A percentile compares a stretch with the other conserved stretches of the same genome.
These are phyloP conservation scores for Brassicogethes aeneus DNA, from an alignment of 2,888 invertebrate species.

Conservation along the genomic window DNA sequence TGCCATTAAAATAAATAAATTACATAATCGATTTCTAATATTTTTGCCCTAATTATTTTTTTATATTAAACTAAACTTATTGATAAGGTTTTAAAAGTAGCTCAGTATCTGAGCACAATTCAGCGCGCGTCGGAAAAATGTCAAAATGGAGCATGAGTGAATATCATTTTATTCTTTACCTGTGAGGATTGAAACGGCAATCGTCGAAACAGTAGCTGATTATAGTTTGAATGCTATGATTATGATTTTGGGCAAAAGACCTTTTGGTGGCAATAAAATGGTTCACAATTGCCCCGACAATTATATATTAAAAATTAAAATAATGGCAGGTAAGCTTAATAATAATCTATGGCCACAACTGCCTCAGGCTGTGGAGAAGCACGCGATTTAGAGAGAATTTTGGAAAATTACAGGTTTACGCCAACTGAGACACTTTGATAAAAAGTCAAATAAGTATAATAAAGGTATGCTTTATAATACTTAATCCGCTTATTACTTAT, in stretches of 20 bases:
- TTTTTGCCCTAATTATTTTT: too few species aligned
- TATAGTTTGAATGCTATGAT: too few species aligned
- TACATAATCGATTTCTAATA: too few species aligned
- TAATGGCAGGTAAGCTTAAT: neutral
- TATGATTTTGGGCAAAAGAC: neutral
- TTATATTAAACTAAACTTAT: too few species aligned
- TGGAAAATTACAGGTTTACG: conserved; percentile 14
- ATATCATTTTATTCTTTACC: too few species aligned
- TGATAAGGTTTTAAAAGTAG: too few species aligned
- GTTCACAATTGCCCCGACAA: neutral
- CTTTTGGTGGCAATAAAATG: neutral
- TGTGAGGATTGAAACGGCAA: too few species aligned
- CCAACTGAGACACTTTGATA: neutral
- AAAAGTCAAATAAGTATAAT: neutral
- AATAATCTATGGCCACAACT: neutral
- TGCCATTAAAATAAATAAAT: too few species aligned
- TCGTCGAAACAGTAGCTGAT: too few species aligned
- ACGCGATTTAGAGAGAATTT: conserved; percentile 22
- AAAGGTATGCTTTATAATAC: neutral
- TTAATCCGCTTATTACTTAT: neutral
- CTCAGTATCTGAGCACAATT: too few species aligned
- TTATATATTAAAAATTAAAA: neutral
- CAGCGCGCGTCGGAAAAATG: too few species aligned
- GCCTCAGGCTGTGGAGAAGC: conserved; percentile 7
- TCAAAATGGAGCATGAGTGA: too few species aligned